Percentiles rank a stretch among this genome's conserved stretches.
phyloP scores from a whole-genome alignment of 2,888 invertebrate species.

The Amphipyra berbera region DNA sequence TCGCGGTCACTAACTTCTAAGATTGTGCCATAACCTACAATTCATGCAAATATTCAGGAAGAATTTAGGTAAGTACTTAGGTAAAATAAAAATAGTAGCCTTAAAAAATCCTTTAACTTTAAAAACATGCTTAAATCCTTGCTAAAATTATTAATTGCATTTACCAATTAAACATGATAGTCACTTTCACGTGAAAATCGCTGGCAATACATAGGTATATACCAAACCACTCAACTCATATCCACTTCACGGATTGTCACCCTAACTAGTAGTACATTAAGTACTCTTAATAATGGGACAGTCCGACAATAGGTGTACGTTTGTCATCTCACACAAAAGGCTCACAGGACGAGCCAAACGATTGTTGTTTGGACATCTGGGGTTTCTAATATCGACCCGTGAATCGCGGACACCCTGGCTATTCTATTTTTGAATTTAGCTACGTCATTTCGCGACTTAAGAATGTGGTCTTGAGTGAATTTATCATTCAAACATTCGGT shows the following conservation, averaged over 20 bases:
- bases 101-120: no score
- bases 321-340: slow-evolving; percentile 79
- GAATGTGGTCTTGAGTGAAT: slow-evolving; percentile 63
- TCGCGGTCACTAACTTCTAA: no score
- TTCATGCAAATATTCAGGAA: no score
- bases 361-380: slow-evolving; percentile 88
- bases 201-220: neutral
- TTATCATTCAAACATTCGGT: slow-evolving; percentile 53
- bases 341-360: slow-evolving; percentile 67
- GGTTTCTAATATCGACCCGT: slow-evolving; percentile 74
- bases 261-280: slow-evolving; percentile 80
- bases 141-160: no score
- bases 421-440: slow-evolving; percentile 70
- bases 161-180: no score
- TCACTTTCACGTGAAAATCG: no score
- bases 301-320: slow-evolving; percentile 78
- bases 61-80: no score
- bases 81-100: no score
- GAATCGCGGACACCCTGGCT: slow-evolving; percentile 70
- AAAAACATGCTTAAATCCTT: no score
- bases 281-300: slow-evolving; percentile 80
- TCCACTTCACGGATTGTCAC: slow-evolving; percentile 60
- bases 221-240: neutral
- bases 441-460: slow-evolving; percentile 68
- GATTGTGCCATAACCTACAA: no score